Conservation (phyloP, 2,888 invertebrate species). For the Apamea epomidion region DNA sequence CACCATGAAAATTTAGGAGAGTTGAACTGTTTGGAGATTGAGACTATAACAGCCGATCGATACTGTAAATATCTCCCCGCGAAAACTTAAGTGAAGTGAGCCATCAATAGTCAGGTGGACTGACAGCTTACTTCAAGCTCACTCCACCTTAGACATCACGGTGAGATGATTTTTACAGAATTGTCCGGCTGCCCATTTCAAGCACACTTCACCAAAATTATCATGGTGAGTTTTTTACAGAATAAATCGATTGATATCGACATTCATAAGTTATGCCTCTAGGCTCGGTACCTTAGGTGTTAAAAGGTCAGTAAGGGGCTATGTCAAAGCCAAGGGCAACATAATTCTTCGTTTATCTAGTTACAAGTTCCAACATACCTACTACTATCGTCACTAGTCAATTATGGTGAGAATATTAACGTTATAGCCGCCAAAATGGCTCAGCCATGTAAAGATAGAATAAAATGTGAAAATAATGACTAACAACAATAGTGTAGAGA, state of each 20-base stretch:
- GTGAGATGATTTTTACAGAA: no score
- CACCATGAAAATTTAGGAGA: no score
- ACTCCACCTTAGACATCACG: not conserved
- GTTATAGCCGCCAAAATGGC: not conserved
- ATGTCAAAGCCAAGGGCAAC: not conserved
- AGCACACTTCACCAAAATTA: not conserved
- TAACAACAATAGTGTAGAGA: not conserved
- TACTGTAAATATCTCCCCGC: no score
- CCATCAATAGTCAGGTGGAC: not conserved
- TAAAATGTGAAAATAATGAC: not conserved
- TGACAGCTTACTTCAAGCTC: not conserved
- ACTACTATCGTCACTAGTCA: not conserved
- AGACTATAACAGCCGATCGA: no score
- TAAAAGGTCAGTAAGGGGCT: slow-evolving; percentile 6
- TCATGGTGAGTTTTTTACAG: not conserved
- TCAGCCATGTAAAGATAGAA: not conserved
- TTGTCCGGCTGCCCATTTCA: no score
- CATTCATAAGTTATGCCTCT: not conserved
- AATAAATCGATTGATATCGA: not conserved
- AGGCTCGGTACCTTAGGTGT: not conserved
- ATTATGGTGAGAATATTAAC: not conserved
- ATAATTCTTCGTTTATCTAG: slow-evolving; percentile 17
- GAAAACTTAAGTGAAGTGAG: no score
- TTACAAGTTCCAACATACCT: slow-evolving; percentile 14
- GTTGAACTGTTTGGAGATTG: no score